Conservation (phyloP, 2,113 vertebrate species). For the Cyprinus carpio region DNA sequence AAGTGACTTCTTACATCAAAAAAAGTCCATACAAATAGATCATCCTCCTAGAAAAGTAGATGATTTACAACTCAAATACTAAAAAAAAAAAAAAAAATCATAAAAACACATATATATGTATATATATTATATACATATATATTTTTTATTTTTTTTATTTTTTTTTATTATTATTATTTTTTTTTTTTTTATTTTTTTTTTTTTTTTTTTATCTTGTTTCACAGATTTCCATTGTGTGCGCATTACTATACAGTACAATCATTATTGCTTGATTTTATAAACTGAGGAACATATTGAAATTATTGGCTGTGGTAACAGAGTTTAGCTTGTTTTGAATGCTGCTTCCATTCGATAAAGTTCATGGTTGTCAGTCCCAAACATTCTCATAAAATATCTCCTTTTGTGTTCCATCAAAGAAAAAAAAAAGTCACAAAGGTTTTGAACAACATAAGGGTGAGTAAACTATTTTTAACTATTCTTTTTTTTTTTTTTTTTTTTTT, state of each 20-base stretch:
- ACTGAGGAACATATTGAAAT: neutral
- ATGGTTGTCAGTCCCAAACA: neutral
- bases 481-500: no score
- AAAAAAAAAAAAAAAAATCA: neutral
- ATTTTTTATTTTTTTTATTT: no score
- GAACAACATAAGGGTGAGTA: neutral
- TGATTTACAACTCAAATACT: neutral
- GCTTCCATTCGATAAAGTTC: neutral
- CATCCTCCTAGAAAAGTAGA: neutral
- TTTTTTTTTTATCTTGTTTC: neutral
- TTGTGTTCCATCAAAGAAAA: neutral
- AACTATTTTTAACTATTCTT: no score
- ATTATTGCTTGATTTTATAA: neutral
- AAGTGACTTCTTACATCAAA: neutral
- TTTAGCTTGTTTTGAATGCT: neutral
- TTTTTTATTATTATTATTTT: no score
- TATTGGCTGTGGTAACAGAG: neutral
- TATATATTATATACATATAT: no score
- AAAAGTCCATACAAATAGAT: neutral
- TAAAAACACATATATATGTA: neutral
- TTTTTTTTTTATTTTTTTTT: no score
- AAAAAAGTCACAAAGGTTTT: neutral
- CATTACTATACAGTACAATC: neutral
- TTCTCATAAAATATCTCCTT: no score
- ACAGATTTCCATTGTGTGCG: neutral